phyloP scores from a whole-genome alignment of 2,888 invertebrate species.

The Scaptomyza parva region DNA sequence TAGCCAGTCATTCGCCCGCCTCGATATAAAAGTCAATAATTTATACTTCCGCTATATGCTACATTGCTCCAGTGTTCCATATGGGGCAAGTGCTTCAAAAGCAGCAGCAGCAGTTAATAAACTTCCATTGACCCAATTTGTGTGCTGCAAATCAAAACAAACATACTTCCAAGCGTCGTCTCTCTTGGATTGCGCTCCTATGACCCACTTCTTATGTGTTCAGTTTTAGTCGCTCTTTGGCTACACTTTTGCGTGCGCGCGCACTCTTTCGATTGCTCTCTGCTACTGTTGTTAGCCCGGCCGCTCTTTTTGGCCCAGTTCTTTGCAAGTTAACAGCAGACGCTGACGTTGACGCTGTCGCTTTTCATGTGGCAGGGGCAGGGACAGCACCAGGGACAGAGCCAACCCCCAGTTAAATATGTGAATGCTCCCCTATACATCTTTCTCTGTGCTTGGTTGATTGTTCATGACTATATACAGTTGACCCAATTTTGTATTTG shows the following conservation, averaged over 20 bases:
- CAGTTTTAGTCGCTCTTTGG: conserved; percentile 15
- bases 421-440: conserved; percentile 11
- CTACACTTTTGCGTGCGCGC: conserved; percentile 39
- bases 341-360: conserved; percentile 33
- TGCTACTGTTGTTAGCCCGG: conserved; percentile 56
- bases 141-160: conserved; percentile 64
- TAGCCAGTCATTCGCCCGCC: conserved; percentile 30
- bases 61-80: conserved; percentile 19
- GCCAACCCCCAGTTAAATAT: conserved; percentile 59
- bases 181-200: conserved; percentile 22
- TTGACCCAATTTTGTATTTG: conserved; percentile 77
- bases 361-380: conserved; percentile 53
- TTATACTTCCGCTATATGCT: conserved; percentile 57
- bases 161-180: conserved; percentile 51
- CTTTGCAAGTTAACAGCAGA: conserved; percentile 57
- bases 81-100: conserved; percentile 16
- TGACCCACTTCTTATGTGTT: conserved; percentile 19
- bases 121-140: conserved; percentile 72
- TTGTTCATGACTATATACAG: conserved; percentile 61
- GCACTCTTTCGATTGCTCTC: conserved; percentile 29
- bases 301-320: conserved; percentile 70
- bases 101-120: conserved; percentile 45
- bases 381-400: conserved; percentile 20
- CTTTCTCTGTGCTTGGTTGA: conserved; percentile 12
- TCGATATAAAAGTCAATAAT: conserved; percentile 64